These are phyloP conservation scores for Todus mexicanus DNA, from an alignment of 2,797 vertebrate species.

Conservation along the genomic window DNA sequence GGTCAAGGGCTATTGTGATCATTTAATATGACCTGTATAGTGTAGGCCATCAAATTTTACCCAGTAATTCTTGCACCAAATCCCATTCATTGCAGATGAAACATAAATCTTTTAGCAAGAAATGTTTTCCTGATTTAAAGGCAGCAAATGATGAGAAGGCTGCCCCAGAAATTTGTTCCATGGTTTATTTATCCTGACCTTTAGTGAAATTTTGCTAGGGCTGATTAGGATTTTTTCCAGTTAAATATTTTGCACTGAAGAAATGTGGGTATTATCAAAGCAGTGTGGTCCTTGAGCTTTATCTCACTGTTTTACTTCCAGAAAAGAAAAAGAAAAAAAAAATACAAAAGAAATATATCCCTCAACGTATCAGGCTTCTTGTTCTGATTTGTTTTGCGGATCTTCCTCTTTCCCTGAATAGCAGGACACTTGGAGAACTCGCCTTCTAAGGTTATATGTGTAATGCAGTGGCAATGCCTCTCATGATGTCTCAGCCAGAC, in stretches of 20 bases:
- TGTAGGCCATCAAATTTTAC: slow-evolving; percentile 1
- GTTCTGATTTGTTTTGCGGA: neutral
- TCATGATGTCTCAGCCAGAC: neutral
- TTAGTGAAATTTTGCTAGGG: neutral
- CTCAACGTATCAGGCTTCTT: neutral
- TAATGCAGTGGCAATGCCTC: too few relatives aligned
- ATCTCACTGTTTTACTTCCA: neutral
- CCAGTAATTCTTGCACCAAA: neutral
- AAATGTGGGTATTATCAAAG: neutral
- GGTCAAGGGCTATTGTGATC: slow-evolving; percentile 2
- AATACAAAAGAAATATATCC: neutral
- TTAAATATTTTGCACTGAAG: neutral
- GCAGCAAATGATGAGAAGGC: neutral
- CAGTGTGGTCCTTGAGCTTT: neutral
- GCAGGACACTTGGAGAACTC: neutral
- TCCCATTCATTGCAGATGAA: neutral
- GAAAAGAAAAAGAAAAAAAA: neutral
- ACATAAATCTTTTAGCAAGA: neutral
- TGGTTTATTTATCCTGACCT: neutral
- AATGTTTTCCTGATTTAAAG: slow-evolving; percentile 6
- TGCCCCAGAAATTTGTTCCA: neutral
- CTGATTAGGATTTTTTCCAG: neutral
- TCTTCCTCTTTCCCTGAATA: neutral
- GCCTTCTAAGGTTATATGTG: neutral
- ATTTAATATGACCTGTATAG: slow-evolving; percentile 24